Evolutionary conservation across 2,797 vertebrate genomes (phyloP), one percentile per base, ranked within the genome.

Genomic region (Lutjanus campechanus): DNA sequence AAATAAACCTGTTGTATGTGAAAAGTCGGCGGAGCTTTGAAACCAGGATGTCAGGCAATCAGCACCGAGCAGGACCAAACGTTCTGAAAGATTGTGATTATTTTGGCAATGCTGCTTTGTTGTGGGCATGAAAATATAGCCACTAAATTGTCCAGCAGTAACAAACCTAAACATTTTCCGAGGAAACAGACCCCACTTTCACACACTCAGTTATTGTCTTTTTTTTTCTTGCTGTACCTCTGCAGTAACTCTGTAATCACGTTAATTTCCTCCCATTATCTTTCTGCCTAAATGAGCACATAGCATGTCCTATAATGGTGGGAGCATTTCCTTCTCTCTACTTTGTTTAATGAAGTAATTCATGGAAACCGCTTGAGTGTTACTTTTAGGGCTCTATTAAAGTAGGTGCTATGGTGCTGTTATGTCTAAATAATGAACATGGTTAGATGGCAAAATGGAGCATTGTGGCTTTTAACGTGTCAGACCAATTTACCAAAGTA

Each of bases 261-360:
- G 6, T 90, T 79, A 22, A 93, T 92, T 94, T 95, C 92, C 91
- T 87, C 80, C 82, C 88, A 93, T 95, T 94, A 94, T 94, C 83
- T 92, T 89, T 88, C 83, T 79, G 77, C 90, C 82, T 75, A 89
- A 92, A 89, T 79, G 44, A 87, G 83, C 88, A 83, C 84, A 84
- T 73, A 88, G 77, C 82, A 86, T 84, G 80, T 84, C 71, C 62
- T 71, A 44, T 83, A 83, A 89, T 77, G 65, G 76, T 54, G 79
- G 70, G 56, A 74, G 72, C 56, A 75, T 85, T 93, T 92, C 88
- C 86, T 72, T 79, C 74, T 74, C 64, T 79, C 75, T 79, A 59
- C 79, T 91, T 85, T 60, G 63, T 65, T 82, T 86, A 88, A 88
- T 90, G 66, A 87, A 91, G 75, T 79, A 83, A 88, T 81, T 88